Percentiles rank a stretch among this genome's conserved stretches.
Evolutionary conservation across 2,797 vertebrate genomes (phyloP).

Genomic region (Erpetoichthys calabaricus): DNA sequence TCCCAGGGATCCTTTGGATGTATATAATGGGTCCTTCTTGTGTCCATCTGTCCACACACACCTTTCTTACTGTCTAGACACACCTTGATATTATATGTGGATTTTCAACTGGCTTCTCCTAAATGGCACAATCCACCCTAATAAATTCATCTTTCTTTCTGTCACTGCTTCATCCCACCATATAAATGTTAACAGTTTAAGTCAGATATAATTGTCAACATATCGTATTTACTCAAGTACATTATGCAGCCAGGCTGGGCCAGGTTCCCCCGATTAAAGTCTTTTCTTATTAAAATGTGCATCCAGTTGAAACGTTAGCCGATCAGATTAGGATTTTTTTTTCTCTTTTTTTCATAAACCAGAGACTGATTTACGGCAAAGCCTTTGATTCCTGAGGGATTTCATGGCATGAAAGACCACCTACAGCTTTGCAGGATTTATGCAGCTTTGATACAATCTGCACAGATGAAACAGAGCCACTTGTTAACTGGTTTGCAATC

Average conservation of each 20-base stretch:
- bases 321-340: constrained; percentile 35
- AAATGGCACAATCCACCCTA: no score
- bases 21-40: no score
- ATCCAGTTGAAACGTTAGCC: constrained; percentile 28
- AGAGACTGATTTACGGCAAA: background rate
- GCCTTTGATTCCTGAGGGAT: constrained; percentile 1
- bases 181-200: background rate
- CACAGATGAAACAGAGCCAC: background rate
- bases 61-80: no score
- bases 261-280: constrained; percentile 22
- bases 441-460: background rate
- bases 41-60: no score
- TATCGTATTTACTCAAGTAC: constrained; percentile 7
- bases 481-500: background rate
- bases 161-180: background rate
- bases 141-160: background rate
- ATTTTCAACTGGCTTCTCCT: no score
- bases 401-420: background rate
- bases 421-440: background rate
- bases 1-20: no score
- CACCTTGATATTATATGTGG: no score
- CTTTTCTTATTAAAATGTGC: constrained; percentile 35
- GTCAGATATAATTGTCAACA: constrained; percentile 1
- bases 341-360: background rate
- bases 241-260: constrained; percentile 1